Conservation (phyloP, 2,888 invertebrate genomes). For the Drosophila anomalata region DNA sequence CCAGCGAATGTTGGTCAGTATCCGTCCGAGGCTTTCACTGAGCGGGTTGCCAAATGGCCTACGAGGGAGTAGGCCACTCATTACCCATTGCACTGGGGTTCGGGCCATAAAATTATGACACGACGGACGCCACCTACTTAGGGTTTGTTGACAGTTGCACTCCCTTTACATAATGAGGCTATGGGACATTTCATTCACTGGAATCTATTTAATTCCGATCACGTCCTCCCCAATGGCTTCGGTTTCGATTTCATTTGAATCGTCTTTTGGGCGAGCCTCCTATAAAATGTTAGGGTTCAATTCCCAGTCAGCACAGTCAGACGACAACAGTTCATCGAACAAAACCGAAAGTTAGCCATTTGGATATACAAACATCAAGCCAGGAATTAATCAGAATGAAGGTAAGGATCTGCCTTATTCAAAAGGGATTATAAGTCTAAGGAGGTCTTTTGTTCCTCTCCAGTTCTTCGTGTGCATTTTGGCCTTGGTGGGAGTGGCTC, state of each 20-base stretch:
- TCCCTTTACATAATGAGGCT: slow-evolving; percentile 69
- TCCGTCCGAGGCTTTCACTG: slow-evolving; percentile 23
- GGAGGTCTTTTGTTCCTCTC: neutral
- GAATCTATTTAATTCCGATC: slow-evolving; percentile 40
- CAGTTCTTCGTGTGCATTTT: slow-evolving; percentile 81
- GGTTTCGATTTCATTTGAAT: slow-evolving; percentile 70
- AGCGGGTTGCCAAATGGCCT: slow-evolving; percentile 48
- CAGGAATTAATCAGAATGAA: slow-evolving; percentile 82
- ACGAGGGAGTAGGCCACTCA: slow-evolving; percentile 41
- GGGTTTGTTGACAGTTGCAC: slow-evolving; percentile 62
- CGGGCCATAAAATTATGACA: slow-evolving; percentile 72
- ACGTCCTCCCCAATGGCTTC: slow-evolving; percentile 67
- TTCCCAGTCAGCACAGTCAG: slow-evolving; percentile 75
- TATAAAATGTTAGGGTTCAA: slow-evolving; percentile 77
- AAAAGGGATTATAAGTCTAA: neutral
- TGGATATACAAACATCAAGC: slow-evolving; percentile 77
- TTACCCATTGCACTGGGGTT: slow-evolving; percentile 46
- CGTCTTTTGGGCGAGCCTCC: slow-evolving; percentile 34
- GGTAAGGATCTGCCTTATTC: slow-evolving; percentile 53
- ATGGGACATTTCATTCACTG: slow-evolving; percentile 45
- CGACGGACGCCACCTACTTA: slow-evolving; percentile 51
- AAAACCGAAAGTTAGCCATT: slow-evolving; percentile 62
- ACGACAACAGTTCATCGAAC: slow-evolving; percentile 66
- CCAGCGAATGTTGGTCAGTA: slow-evolving; percentile 19
- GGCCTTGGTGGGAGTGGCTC: slow-evolving; percentile 75